Base-by-base conservation (phyloP, 2,888 invertebrate species). In the Neoascia interrupta region DNA sequence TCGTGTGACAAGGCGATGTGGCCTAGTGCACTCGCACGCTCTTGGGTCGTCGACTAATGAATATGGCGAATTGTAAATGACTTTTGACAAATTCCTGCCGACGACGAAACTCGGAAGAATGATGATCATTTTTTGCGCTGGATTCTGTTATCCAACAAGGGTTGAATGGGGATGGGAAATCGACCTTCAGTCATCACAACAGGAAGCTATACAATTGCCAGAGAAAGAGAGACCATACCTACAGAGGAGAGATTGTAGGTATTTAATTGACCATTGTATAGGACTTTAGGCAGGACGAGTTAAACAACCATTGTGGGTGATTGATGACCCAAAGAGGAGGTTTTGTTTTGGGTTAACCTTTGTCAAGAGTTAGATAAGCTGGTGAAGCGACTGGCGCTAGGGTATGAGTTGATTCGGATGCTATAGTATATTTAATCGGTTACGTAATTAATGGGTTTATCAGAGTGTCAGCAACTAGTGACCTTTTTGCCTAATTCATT, bases 1-100 rank as follows among this genome's bases (percentile, higher is more conserved):
- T n/a, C n/a, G 45, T 47, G 41, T 53, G 60, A 63, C 28, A 45
- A 18, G n/a, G 37, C 49, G 28, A n/a, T 8, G 34, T 60, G 36
- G 56, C 54, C 66, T 53, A 58, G 31, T 73, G 68, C 39, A 41
- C 37, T 26, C 47, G 49, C 70, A 63, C 56, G 45, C 64, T 54
- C 43, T 43, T 16, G 36, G 36, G 23, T 56, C 61, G 56, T 36
- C 63, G 41, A 49, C 66, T 76, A 76, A 76, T 76, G 72, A 76
- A 64, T 72, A 47, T 61, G 36, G 37, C n/a, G n/a, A 70, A 70
- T 70, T 49, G 34, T 69, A 63, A 75, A 75, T 70, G 69, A 49
- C 75, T 69, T 63, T 63, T 75, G 75, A 75, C 75, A 70, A 70
- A 75, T 63, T 63, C 69, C 63, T 16, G 45, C 63, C 45, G 45